Percentiles rank a stretch among this genome's conserved stretches.
Conservation (phyloP, 2,888 invertebrate species). For the Drosophila macrospina region DNA sequence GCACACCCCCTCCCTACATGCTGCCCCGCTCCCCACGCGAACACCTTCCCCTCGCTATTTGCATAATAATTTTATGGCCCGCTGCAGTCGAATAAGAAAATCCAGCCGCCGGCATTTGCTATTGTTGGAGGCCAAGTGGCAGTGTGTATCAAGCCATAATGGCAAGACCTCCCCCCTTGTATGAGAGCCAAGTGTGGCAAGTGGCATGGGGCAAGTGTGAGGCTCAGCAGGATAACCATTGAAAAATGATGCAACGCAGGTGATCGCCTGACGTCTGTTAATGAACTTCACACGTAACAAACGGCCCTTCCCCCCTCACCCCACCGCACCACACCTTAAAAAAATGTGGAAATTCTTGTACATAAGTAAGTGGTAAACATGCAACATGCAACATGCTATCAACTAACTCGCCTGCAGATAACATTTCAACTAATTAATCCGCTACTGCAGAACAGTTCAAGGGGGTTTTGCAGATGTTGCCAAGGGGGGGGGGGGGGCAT, state of each 20-base stretch:
- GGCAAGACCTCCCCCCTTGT: conserved; percentile 17
- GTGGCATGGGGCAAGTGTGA: conserved; percentile 11
- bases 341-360: neutral
- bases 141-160: conserved; percentile 55
- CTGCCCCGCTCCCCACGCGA: neutral
- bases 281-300: conserved; percentile 62
- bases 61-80: conserved; percentile 80
- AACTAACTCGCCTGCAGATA: neutral
- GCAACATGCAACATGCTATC: conserved; percentile 23
- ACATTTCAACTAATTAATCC: conserved; percentile 20
- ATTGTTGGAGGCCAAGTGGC: conserved; percentile 64
- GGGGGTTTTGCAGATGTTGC: no score
- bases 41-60: conserved; percentile 52
- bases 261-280: conserved; percentile 64
- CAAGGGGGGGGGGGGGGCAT: no score
- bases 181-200: conserved; percentile 16
- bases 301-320: neutral
- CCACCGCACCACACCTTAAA: neutral
- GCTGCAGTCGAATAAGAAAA: conserved; percentile 75
- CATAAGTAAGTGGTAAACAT: conserved; percentile 32
- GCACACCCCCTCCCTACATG: conserved; percentile 42
- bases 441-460: no score
- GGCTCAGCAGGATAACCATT: conserved; percentile 46
- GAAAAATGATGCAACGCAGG: conserved; percentile 61
- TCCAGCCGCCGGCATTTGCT: conserved; percentile 54